Evolutionary conservation across 92 coral and sea anemone species (phyloP).

Genomic region (Phymanthus crucifer): DNA sequence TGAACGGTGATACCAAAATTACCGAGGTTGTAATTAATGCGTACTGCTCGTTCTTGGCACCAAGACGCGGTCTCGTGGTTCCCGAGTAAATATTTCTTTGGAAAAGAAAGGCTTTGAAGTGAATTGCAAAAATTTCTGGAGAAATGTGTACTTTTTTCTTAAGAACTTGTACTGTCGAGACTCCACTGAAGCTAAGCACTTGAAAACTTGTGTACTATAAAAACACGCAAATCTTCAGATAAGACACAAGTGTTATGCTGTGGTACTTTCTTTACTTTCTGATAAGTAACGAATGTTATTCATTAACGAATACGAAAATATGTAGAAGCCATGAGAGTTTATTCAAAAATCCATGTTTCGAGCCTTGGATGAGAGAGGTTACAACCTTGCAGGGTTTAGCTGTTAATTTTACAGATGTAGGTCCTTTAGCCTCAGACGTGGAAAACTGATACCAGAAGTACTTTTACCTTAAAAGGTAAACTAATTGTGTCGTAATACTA

Average conservation of each 20-base stretch:
- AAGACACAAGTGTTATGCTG: background rate
- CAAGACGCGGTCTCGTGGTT: background rate
- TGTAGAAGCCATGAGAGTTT: background rate
- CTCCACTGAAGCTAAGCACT: too few species aligned
- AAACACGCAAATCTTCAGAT: background rate
- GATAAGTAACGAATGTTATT: background rate
- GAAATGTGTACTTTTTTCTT: too few species aligned
- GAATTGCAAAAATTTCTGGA: background rate
- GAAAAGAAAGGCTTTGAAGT: background rate
- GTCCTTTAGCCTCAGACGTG: background rate
- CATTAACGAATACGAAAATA: background rate
- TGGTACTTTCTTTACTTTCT: background rate
- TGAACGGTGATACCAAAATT: background rate
- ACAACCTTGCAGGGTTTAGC: background rate
- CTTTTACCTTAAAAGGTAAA: background rate
- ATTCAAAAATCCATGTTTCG: background rate
- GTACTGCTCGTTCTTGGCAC: background rate
- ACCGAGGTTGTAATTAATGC: background rate
- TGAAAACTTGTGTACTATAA: background rate
- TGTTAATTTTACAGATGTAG: background rate
- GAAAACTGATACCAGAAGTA: slow-evolving; percentile 4
- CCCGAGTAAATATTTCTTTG: background rate
- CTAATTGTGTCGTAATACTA: background rate
- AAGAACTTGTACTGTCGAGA: too few species aligned
- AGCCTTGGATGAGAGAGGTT: background rate